Base-by-base conservation (phyloP, 2,113 vertebrate species). In the Rhinolophus sinicus region DNA sequence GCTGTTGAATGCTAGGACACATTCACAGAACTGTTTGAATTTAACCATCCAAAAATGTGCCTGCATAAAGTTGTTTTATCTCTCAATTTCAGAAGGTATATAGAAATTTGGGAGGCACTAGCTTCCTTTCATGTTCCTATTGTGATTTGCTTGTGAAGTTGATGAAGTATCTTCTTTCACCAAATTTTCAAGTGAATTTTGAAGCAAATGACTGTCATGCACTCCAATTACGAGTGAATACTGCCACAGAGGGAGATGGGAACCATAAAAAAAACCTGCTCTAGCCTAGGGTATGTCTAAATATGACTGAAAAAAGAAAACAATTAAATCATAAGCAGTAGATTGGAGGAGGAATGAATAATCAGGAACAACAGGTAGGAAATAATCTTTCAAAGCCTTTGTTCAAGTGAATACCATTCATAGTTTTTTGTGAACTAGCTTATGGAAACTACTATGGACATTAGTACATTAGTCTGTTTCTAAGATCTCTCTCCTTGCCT, bases 81-180 rank as follows among this genome's bases (percentile, higher is more conserved):
- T 80, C 44, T 88, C 47, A 67, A 4, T 87, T 80, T 90, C 33
- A 47, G 52, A 84, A 80, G 24, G 8, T 84, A 28, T 35, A 50
- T 30, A 52, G 73, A 86, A 92, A 13, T 87, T 6, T 78, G 33
- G 18, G 15, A 72, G 21, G 11, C 3, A 28, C 18, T 73, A 5
- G 12, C 24, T 88, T 93, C 35, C 19, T 90, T 97, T 80, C 16
- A n/a, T 56, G 38, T 62, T 73, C 92, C 75, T 86, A 47, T 52
- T 16, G 21, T 89, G 62, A 67, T 50, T 56, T 64, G 8, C 33
- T 65, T 70, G 2, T 72, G 18, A 92, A 86, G 19, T 60, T 92
- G 19, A 92, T 83, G 28, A 88, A 62, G 3, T 64, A 4, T 35
- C 8, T 84, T 89, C 24, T 72, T 82, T 94, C 40, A 62, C 62